Evolutionary conservation across 2,797 vertebrate species (phyloP), one percentile per base, ranked within the genome.

Genomic region (Crenichthys baileyi): DNA sequence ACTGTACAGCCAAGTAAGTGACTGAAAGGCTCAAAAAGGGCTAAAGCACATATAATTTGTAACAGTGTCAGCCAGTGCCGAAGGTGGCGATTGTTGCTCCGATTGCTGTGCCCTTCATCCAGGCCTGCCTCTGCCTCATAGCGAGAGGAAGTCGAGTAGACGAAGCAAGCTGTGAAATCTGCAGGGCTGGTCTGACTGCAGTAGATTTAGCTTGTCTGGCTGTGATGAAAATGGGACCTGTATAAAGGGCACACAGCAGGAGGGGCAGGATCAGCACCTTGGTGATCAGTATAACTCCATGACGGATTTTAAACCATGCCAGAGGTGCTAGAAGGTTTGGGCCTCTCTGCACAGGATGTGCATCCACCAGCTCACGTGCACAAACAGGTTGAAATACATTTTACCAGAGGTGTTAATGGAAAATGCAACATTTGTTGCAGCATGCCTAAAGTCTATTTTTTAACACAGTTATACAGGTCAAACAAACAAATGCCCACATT

Each of bases 141-240:
- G 86, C 74, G 75, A 77, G 83, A 84, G 91, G 92, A 92, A 92
- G 90, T 91, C 6, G 75, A 88, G 86, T 79, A 92, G 92, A 91
- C 89, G 70, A 83, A 79, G 90, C 91, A 87, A 80, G 91, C 88
- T 91, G 89, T 90, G 90, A 93, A 90, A 92, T 88, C 91, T 56
- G 80, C 90, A 80, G 90, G 88, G 79, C 85, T 80, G 65, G 75
- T 82, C 83, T 86, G 88, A 86, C 85, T 89, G 89, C 85, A 77
- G 88, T 85, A 87, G 92, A 91, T 94, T 93, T 91, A 87, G 86
- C 86, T 87, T 80, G 86, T 93, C 92, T 94, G 89, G 90, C 88
- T 86, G 85, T 87, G 88, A 95, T 94, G 92, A 91, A 93, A 94
- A 94, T 93, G 87, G 88, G 86, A 81, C 88, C 86, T 76, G 85